Evolutionary conservation across 1,140 invertebrate species (phyloP), one percentile per base, ranked within the genome.

Genomic region (Penaeus indicus): DNA sequence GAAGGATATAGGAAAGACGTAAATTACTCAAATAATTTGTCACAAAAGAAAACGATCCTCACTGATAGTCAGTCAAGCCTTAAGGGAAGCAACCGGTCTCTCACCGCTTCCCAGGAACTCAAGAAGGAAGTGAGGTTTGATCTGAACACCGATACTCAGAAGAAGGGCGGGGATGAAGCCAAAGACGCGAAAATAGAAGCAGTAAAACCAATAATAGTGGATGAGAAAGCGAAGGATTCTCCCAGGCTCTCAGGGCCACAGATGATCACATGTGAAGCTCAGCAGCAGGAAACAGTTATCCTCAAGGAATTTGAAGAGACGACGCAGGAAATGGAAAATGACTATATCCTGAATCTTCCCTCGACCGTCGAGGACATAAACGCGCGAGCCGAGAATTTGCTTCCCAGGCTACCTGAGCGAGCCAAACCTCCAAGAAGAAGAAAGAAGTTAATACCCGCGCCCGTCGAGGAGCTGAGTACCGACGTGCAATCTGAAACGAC

Each of bases 101-200:
- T 89, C 19, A 85, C 38, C 62, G 64, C 84, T n/a, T 85, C 88
- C 16, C 89, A 85, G 27, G 89, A 88, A 63, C 21, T 88, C 3
- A 91, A 91, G 69, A 91, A 91, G 67, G 90, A 91, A 82, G 90
- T 91, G 83, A 81, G 90, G 7, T 91, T 91, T 85, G 81, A 90
- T 80, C 82, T 90, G 62, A 84, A 88, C n/a, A 10, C 78, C 18
- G 84, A 85, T 67, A 84, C 22, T 25, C 75, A 83, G 38, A 81
- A 25, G 38, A 83, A 77, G 38, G 64, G 72, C 5, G 3, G 42
- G 22, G 84, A 91, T 38, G 38, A 84, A 2, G 80, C 42, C 22
- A 90, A 88, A 84, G 38, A 32, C 69, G 8, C 38, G 16, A 61
- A 42, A 72, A 63, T 5, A 38, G 72, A 63, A 10, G 27, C 21